Percentiles rank a stretch among this genome's conserved stretches.
phyloP scores from a whole-genome alignment of 1,140 invertebrate genomes.

The Bactericera cockerelli region DNA sequence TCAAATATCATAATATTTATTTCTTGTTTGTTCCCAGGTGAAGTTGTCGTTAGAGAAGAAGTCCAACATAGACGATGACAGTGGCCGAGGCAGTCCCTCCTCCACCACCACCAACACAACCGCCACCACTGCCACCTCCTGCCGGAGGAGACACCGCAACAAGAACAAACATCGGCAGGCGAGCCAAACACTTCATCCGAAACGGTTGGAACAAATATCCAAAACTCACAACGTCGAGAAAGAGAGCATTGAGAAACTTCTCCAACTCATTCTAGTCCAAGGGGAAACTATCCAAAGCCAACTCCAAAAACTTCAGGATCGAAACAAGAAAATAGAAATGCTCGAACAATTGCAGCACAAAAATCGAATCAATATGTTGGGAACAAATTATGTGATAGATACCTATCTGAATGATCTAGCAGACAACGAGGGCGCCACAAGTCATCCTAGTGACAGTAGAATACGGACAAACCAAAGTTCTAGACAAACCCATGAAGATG shows the following conservation, averaged over 20 bases:
- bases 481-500: not conserved
- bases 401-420: constrained; percentile 44
- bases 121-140: constrained; percentile 18
- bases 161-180: constrained; percentile 9
- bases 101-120: constrained; percentile 10
- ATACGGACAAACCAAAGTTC: not conserved
- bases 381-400: constrained; percentile 64
- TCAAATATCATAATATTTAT: too few species aligned
- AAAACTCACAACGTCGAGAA: constrained; percentile 17
- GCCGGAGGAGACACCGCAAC: constrained; percentile 21
- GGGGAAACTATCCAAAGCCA: constrained; percentile 64
- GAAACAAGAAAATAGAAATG: constrained; percentile 57
- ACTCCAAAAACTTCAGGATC: constrained; percentile 45
- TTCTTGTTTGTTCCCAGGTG: not conserved
- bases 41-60: not conserved
- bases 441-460: constrained; percentile 12
- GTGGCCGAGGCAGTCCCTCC: constrained; percentile 21
- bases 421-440: not conserved
- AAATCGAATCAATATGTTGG: constrained; percentile 49
- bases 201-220: constrained; percentile 19
- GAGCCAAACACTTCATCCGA: constrained; percentile 20
- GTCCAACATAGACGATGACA: constrained; percentile 17
- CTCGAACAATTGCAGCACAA: constrained; percentile 59
- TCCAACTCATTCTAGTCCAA: constrained; percentile 61
- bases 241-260: constrained; percentile 41